Percentiles rank a stretch among this genome's conserved stretches.
Evolutionary conservation across 1,140 invertebrate species (phyloP).

Genomic region (Pseudachorutes palmiensis): DNA sequence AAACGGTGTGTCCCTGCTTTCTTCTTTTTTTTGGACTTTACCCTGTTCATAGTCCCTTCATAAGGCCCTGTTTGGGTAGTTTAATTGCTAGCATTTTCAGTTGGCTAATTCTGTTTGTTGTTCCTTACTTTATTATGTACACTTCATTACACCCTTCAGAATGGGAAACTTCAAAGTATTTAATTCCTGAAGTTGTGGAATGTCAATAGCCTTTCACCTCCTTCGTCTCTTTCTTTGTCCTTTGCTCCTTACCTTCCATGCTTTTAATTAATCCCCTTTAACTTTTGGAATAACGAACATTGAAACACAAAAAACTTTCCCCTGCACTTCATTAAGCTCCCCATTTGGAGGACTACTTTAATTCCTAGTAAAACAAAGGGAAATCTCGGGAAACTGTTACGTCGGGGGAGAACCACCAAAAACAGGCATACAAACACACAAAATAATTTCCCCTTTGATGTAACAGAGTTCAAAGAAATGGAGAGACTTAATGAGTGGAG

Average conservation of each 20-base stretch:
- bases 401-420: neutral
- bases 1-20: no score
- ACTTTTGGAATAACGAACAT: neutral
- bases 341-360: neutral
- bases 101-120: conserved; percentile 9
- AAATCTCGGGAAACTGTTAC: conserved; percentile 2
- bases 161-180: neutral
- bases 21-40: no score
- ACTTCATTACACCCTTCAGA: neutral
- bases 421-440: neutral
- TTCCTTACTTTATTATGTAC: conserved; percentile 7
- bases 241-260: neutral
- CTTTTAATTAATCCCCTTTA: neutral
- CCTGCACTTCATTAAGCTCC: neutral
- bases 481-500: neutral
- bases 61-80: no score
- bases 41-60: no score
- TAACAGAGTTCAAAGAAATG: neutral
- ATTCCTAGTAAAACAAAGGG: neutral
- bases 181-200: neutral
- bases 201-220: neutral
- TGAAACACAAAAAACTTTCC: neutral
- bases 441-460: conserved; percentile 7
- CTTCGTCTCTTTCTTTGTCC: neutral
- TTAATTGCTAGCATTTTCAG: conserved; percentile 3